phyloP scores from a whole-genome alignment of 2,113 vertebrate genomes.

The Amblyopsis rosae region DNA sequence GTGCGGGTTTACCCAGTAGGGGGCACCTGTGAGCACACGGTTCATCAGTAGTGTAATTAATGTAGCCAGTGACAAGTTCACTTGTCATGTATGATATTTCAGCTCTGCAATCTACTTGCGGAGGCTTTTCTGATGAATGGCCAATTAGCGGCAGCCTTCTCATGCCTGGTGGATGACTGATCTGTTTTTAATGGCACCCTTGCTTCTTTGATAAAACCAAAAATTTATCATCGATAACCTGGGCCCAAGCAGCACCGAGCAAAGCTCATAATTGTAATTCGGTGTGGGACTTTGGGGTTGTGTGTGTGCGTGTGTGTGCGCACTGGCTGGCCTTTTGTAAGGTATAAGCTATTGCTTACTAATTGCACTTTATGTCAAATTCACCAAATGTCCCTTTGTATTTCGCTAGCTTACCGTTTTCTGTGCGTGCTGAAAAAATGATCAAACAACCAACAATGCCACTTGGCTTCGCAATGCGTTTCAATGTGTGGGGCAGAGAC shows the following conservation, averaged over 20 bases:
- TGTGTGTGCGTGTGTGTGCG: constrained; percentile 22
- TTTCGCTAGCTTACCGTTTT: no score
- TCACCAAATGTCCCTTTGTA: no score
- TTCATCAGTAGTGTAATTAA: constrained; percentile 73
- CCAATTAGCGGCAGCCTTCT: constrained; percentile 74
- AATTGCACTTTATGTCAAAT: no score
- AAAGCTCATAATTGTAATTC: constrained; percentile 65
- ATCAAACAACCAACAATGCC: no score
- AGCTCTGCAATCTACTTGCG: constrained; percentile 64
- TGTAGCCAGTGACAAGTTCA: constrained; percentile 56
- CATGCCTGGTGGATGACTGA: constrained; percentile 75
- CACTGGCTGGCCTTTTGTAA: neutral
- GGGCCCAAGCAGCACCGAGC: constrained; percentile 50
- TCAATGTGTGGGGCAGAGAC: no score
- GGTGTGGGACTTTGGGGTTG: constrained; percentile 19
- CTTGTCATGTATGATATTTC: constrained; percentile 73
- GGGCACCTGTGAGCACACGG: constrained; percentile 38
- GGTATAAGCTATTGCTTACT: no score
- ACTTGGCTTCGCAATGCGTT: no score
- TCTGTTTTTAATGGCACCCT: constrained; percentile 78
- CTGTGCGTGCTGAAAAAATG: no score
- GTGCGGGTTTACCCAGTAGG: constrained; percentile 23
- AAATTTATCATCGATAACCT: constrained; percentile 78
- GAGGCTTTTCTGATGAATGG: constrained; percentile 78
- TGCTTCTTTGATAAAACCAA: constrained; percentile 80